Evolutionary conservation across 2,797 vertebrate species (phyloP).

Genomic region (Cyprinella venusta): DNA sequence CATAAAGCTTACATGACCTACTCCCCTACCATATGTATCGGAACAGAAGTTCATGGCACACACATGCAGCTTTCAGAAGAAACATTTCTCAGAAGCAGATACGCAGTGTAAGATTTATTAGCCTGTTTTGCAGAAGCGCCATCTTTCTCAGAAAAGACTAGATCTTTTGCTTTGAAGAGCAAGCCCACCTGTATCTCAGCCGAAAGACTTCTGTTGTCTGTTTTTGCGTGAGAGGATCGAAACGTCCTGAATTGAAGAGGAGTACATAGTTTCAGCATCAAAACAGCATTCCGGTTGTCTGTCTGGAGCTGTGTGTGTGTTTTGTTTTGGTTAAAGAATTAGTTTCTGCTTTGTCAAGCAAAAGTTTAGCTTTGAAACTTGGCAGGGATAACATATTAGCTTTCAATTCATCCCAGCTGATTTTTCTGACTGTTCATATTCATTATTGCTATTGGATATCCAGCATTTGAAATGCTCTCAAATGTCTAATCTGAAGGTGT

Average conservation of each 20-base stretch:
- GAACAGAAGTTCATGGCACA: constrained; percentile 29
- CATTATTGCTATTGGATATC: neutral
- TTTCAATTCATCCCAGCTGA: no score
- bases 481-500: neutral
- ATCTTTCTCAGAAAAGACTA: constrained; percentile 19
- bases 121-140: constrained; percentile 39
- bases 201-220: constrained; percentile 19
- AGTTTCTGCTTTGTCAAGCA: constrained; percentile 4
- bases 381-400: neutral
- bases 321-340: neutral
- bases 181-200: constrained; percentile 26
- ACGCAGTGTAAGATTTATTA: constrained; percentile 47
- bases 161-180: constrained; percentile 40
- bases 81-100: constrained; percentile 32
- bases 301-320: neutral
- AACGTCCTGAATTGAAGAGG: constrained; percentile 10
- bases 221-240: constrained; percentile 16
- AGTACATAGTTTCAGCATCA: constrained; percentile 3
- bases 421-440: neutral
- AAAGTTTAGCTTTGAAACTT: constrained; percentile 16
- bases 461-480: neutral
- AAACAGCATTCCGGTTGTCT: constrained; percentile 3
- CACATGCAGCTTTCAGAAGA: constrained; percentile 25
- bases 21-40: constrained; percentile 15
- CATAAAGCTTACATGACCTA: constrained; percentile 5